phyloP scores from a whole-genome alignment of 2,888 invertebrate genomes.

The Ectemnius continuus region DNA sequence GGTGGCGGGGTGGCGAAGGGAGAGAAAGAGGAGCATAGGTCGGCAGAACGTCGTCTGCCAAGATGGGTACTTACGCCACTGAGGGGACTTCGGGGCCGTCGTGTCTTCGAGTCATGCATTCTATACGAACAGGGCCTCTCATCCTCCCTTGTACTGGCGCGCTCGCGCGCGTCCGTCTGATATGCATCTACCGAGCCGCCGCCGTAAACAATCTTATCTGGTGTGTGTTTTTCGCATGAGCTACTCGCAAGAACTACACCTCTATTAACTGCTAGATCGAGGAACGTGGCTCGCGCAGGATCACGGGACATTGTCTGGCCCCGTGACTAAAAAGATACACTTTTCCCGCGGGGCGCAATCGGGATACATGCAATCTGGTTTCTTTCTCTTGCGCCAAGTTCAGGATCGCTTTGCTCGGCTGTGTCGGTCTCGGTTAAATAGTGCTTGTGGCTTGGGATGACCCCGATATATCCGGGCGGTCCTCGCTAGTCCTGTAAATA shows the following conservation, averaged over 20 bases:
- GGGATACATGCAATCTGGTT: no score
- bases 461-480: constrained; percentile 3
- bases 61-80: constrained; percentile 73
- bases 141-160: constrained; percentile 33
- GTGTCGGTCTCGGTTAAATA: constrained; percentile 3
- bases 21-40: constrained; percentile 40
- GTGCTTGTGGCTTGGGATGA: neutral
- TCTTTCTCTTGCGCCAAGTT: no score
- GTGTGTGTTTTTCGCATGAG: constrained; percentile 5
- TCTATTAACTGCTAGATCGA: no score
- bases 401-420: no score
- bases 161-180: neutral
- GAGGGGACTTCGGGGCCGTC: constrained; percentile 71
- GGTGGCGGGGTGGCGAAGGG: constrained; percentile 18
- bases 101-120: constrained; percentile 77
- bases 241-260: no score
- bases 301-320: no score
- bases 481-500: constrained; percentile 5
- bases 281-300: no score
- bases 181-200: constrained; percentile 5
- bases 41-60: constrained; percentile 64
- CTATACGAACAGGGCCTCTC: constrained; percentile 74
- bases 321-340: no score
- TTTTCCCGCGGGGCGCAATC: no score
- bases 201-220: constrained; percentile 6